These are phyloP conservation scores for Gandaritis pyraliata DNA, from an alignment of 2,888 invertebrate species.

Conservation along the genomic window DNA sequence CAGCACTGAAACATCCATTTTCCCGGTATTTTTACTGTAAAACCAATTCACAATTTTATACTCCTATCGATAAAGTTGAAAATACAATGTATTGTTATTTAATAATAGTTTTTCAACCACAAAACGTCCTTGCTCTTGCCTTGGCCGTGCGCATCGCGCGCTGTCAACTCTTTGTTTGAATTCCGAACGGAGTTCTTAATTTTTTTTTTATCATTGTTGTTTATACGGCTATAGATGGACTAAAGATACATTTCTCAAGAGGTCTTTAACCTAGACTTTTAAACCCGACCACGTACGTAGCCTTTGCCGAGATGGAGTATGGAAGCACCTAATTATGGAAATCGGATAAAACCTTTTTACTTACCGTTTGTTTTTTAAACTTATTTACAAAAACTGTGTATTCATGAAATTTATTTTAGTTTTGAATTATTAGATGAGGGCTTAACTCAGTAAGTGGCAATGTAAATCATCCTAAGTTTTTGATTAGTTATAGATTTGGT, in stretches of 20 bases:
- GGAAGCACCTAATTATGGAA: slow-evolving; percentile 28
- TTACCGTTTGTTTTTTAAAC: not conserved
- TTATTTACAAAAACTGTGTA: not conserved
- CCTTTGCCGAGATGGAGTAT: slow-evolving; percentile 23
- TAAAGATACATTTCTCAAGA: slow-evolving; percentile 58
- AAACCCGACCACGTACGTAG: slow-evolving; percentile 23
- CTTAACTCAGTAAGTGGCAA: too few relatives aligned
- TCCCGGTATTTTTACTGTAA: slow-evolving; percentile 15
- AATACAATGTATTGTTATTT: slow-evolving; percentile 25
- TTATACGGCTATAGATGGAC: slow-evolving; percentile 46
- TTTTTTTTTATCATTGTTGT: slow-evolving; percentile 69
- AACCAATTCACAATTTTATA: slow-evolving; percentile 10
- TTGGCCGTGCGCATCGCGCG: slow-evolving; percentile 72
- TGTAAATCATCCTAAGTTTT: too few relatives aligned
- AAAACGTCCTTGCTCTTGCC: slow-evolving; percentile 71
- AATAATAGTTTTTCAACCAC: slow-evolving; percentile 35
- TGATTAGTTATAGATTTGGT: too few relatives aligned
- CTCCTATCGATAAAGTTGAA: slow-evolving; percentile 13
- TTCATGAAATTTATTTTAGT: too few relatives aligned
- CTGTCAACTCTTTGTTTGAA: slow-evolving; percentile 76
- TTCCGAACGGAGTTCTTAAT: slow-evolving; percentile 55
- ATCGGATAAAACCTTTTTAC: slow-evolving; percentile 2
- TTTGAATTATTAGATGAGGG: too few relatives aligned
- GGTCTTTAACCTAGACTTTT: slow-evolving; percentile 66
- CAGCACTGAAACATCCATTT: slow-evolving; percentile 32